Percentiles rank a stretch among this genome's conserved stretches.
Conservation (phyloP, 2,888 invertebrate genomes). For the Cyclophora punctaria region DNA sequence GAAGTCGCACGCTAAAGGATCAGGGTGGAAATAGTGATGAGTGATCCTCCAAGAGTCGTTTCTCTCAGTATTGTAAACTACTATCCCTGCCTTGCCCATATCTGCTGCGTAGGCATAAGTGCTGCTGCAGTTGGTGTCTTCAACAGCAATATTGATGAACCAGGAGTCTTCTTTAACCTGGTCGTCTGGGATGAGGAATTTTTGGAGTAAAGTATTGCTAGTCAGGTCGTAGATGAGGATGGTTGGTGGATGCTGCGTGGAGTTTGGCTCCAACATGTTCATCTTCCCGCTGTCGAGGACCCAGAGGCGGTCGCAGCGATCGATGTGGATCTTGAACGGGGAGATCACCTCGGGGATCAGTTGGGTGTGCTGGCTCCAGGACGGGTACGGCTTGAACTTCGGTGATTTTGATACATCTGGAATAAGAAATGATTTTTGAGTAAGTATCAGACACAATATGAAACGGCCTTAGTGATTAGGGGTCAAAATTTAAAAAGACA, state of each 20-base stretch:
- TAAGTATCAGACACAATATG: too few species aligned
- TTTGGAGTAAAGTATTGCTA: slow-evolving; percentile 80
- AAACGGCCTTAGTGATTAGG: too few species aligned
- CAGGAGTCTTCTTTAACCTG: slow-evolving; percentile 80
- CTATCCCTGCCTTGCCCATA: slow-evolving; percentile 79
- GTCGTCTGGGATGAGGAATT: slow-evolving; percentile 77
- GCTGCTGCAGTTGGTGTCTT: slow-evolving; percentile 82
- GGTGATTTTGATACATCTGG: too few species aligned
- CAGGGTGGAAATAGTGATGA: slow-evolving; percentile 81
- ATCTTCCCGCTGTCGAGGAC: slow-evolving; percentile 83
- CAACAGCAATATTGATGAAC: slow-evolving; percentile 85
- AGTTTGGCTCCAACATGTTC: slow-evolving; percentile 70
- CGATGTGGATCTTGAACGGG: slow-evolving; percentile 82
- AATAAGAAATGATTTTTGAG: too few species aligned
- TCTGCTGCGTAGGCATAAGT: slow-evolving; percentile 84
- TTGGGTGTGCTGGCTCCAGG: not conserved
- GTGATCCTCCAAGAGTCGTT: slow-evolving; percentile 84
- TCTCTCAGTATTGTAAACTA: slow-evolving; percentile 84
- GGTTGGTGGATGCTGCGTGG: slow-evolving; percentile 74
- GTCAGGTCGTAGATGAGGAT: slow-evolving; percentile 83
- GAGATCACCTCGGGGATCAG: slow-evolving; percentile 76
- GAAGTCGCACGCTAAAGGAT: slow-evolving; percentile 82
- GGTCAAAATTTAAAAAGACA: too few species aligned
- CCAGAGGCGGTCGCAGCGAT: slow-evolving; percentile 86
- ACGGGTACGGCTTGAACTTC: not conserved